Evolutionary conservation across 2,113 vertebrate genomes (phyloP).

Genomic region (Myxocyprinus asiaticus): DNA sequence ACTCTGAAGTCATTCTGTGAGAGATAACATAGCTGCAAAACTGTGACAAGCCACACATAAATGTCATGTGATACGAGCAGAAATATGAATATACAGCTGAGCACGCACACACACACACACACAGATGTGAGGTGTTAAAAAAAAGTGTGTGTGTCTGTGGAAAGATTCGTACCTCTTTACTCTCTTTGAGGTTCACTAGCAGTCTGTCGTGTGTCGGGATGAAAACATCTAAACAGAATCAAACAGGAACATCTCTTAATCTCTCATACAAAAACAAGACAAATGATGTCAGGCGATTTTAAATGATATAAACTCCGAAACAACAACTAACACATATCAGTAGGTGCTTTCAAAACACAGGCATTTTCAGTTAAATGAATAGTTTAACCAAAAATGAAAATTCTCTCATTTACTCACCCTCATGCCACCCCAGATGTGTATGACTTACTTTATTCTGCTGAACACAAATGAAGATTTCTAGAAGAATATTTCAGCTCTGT

Average conservation of each 20-base stretch:
- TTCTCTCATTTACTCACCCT: too few relatives aligned
- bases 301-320: too few relatives aligned
- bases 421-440: too few relatives aligned
- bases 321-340: too few relatives aligned
- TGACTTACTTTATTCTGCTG: too few relatives aligned
- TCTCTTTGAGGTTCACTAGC: constrained; percentile 94
- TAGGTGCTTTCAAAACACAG: too few relatives aligned
- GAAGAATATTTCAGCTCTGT: too few relatives aligned
- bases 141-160: too few relatives aligned
- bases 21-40: background rate
- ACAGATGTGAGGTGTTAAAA: background rate
- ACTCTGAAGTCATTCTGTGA: background rate
- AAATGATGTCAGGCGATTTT: too few relatives aligned
- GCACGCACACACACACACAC: background rate
- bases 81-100: background rate
- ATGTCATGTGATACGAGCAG: constrained; percentile 13
- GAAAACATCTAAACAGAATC: constrained; percentile 84
- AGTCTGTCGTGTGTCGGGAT: constrained; percentile 92
- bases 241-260: constrained; percentile 36
- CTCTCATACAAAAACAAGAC: background rate
- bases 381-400: too few relatives aligned
- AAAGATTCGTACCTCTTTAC: constrained; percentile 82
- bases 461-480: too few relatives aligned
- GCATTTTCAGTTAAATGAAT: too few relatives aligned
- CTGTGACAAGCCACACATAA: background rate